Percentiles rank a stretch among this genome's conserved stretches.
Evolutionary conservation across 2,888 invertebrate genomes (phyloP).

Genomic region (Cotesia congregata): DNA sequence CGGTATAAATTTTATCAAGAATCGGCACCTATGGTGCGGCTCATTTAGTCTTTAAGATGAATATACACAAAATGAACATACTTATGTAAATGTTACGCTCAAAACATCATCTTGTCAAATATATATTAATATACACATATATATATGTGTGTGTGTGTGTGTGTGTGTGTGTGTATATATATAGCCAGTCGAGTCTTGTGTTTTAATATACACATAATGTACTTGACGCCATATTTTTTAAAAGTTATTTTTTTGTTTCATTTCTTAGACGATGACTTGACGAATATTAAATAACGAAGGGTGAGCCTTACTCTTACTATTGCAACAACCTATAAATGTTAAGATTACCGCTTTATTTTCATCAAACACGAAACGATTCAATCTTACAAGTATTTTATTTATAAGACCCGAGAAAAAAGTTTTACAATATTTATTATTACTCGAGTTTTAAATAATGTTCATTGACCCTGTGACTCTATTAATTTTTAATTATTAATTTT

Average conservation of each 20-base stretch:
- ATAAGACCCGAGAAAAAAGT: neutral
- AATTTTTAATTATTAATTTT: too few relatives aligned
- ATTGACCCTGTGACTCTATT: too few relatives aligned
- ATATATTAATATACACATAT: conserved; percentile 36
- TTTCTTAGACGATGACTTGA: conserved; percentile 27
- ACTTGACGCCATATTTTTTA: conserved; percentile 3
- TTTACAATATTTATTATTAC: neutral
- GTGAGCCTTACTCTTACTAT: conserved; percentile 4
- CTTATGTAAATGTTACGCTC: conserved; percentile 62
- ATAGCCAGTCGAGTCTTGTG: conserved; percentile 48
- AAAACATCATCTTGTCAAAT: conserved; percentile 35
- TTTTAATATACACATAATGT: conserved; percentile 41
- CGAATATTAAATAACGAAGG: conserved; percentile 21
- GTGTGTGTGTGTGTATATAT: conserved; percentile 21
- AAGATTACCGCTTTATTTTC: conserved; percentile 24
- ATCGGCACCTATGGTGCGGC: conserved; percentile 11
- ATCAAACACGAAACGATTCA: neutral
- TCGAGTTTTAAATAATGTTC: neutral
- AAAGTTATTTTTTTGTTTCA: neutral
- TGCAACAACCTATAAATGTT: conserved; percentile 3
- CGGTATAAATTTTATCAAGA: conserved; percentile 23
- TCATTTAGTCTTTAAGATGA: conserved; percentile 52
- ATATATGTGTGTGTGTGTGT: too few relatives aligned
- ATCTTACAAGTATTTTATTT: neutral
- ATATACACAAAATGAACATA: conserved; percentile 63